These are phyloP conservation scores for Gavialis gangeticus DNA, from an alignment of 2,113 vertebrate species.

Conservation along the genomic window DNA sequence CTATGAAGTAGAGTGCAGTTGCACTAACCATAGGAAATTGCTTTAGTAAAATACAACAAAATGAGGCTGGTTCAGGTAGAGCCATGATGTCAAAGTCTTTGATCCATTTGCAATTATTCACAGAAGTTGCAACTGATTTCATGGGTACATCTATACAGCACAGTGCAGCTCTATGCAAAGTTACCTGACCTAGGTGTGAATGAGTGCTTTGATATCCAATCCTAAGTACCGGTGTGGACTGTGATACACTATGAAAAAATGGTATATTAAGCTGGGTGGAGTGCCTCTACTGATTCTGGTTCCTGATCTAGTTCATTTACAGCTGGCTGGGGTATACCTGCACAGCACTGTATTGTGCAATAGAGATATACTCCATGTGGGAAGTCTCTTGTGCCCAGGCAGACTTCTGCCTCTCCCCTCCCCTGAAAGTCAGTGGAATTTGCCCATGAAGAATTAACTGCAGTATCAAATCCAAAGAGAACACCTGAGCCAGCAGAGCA, in stretches of 20 bases:
- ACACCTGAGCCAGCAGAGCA: background rate
- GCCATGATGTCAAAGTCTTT: background rate
- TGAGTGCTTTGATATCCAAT: too few relatives aligned
- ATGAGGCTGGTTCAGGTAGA: too few relatives aligned
- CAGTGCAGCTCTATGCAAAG: too few relatives aligned
- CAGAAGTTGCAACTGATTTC: background rate
- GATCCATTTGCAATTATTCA: background rate
- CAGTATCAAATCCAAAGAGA: background rate
- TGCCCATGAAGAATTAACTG: background rate
- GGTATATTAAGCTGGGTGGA: too few relatives aligned
- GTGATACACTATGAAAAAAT: too few relatives aligned
- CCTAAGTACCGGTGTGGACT: too few relatives aligned
- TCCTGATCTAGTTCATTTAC: too few relatives aligned
- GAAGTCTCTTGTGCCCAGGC: background rate
- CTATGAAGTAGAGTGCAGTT: background rate
- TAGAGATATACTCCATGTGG: background rate
- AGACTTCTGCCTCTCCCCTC: background rate
- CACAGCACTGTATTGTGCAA: too few relatives aligned
- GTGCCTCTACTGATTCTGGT: too few relatives aligned
- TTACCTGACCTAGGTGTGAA: too few relatives aligned
- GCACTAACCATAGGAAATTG: background rate
- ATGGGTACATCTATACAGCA: background rate
- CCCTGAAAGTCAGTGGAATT: background rate
- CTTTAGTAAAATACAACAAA: background rate
- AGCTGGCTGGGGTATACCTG: too few relatives aligned